phyloP scores from a whole-genome alignment of 1,140 invertebrate species.

The Asbolus verrucosus region DNA sequence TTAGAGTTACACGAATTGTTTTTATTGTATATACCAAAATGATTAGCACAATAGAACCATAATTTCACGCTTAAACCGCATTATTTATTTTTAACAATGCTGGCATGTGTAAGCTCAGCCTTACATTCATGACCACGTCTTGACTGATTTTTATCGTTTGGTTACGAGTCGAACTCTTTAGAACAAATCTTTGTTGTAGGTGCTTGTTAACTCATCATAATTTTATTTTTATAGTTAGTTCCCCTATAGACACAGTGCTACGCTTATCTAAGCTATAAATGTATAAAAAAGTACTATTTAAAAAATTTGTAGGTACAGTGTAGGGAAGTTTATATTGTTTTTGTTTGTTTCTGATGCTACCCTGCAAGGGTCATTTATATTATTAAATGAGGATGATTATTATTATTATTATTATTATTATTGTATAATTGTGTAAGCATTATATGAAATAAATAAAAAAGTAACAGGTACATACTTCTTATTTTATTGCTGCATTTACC shows the following conservation, averaged over 20 bases:
- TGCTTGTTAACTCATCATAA: slow-evolving; percentile 51
- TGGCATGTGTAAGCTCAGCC: slow-evolving; percentile 43
- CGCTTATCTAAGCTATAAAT: slow-evolving; percentile 57
- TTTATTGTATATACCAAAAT: slow-evolving; percentile 41
- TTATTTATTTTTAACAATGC: slow-evolving; percentile 19
- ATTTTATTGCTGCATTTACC: background rate
- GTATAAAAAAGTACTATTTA: slow-evolving; percentile 56
- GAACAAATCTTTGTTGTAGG: slow-evolving; percentile 45
- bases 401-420: slow-evolving; percentile 48
- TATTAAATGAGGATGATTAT: too few relatives aligned
- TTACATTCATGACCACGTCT: slow-evolving; percentile 45
- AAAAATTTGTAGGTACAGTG: slow-evolving; percentile 54
- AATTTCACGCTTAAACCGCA: slow-evolving; percentile 29
- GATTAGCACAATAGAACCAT: slow-evolving; percentile 35
- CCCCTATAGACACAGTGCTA: slow-evolving; percentile 53
- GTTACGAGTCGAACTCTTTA: background rate
- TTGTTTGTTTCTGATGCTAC: slow-evolving; percentile 47
- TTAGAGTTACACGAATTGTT: slow-evolving; percentile 32
- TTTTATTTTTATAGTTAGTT: slow-evolving; percentile 52
- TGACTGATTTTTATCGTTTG: slow-evolving; percentile 39
- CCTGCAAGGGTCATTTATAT: slow-evolving; percentile 15
- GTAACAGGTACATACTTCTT: background rate
- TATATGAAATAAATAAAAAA: slow-evolving; percentile 53
- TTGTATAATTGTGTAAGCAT: slow-evolving; percentile 59
- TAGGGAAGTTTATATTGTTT: slow-evolving; percentile 54